Percentiles rank a stretch among this genome's conserved stretches.
phyloP scores from a whole-genome alignment of 64 coral and sea anemone species.

The Catalaphyllia jardinei region DNA sequence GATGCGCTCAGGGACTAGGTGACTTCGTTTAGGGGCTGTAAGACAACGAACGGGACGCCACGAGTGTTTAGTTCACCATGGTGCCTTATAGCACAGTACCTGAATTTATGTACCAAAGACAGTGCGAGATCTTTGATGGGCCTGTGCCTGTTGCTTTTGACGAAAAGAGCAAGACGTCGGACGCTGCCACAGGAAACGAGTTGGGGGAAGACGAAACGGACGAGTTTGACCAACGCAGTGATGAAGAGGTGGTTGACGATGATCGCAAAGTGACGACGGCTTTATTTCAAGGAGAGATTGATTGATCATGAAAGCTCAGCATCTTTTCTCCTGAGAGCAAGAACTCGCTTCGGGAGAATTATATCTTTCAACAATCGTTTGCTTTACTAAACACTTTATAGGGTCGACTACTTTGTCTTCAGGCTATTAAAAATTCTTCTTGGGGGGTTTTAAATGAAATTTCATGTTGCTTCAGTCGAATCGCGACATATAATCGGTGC shows the following conservation, averaged over 20 bases:
- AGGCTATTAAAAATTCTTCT: too few relatives aligned
- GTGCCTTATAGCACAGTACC: conserved; percentile 40
- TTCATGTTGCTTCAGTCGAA: too few relatives aligned
- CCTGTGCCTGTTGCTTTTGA: not conserved
- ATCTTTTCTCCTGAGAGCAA: conserved; percentile 21
- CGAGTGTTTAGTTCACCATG: conserved; percentile 56
- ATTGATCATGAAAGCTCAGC: not conserved
- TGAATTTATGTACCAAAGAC: conserved; percentile 56
- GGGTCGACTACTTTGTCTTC: too few relatives aligned
- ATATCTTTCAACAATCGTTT: conserved; percentile 37
- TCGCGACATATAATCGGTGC: too few relatives aligned
- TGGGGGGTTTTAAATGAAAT: too few relatives aligned
- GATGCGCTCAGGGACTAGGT: too few relatives aligned
- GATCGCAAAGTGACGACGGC: not conserved
- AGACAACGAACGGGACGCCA: too few relatives aligned
- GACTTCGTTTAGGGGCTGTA: too few relatives aligned
- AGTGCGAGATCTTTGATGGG: not conserved
- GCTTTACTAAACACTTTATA: not conserved
- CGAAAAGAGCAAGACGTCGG: not conserved
- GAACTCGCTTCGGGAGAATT: conserved; percentile 5
- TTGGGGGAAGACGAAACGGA: not conserved
- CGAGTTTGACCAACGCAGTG: conserved; percentile 22
- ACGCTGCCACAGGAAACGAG: not conserved
- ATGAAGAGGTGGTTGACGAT: not conserved
- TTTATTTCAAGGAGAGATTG: conserved; percentile 12